Conservation (phyloP, 2,888 invertebrate species). For the Agonopterix arenella region DNA sequence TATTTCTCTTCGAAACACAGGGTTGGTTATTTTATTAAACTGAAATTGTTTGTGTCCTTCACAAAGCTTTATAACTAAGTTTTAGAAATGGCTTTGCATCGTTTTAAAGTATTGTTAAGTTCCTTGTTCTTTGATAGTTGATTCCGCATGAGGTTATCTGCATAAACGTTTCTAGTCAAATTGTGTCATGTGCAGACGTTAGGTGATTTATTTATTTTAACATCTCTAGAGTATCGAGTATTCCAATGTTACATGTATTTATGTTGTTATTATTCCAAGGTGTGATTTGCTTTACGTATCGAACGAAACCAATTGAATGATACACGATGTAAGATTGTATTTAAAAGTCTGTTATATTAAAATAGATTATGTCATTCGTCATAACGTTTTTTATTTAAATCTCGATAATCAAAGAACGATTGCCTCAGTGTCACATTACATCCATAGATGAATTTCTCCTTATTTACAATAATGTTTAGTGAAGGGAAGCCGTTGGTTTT, state of each 20-base stretch:
- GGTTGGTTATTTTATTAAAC: conserved; percentile 23
- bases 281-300: conserved; percentile 52
- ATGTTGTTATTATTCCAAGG: conserved; percentile 50
- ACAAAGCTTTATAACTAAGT: conserved; percentile 3
- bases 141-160: conserved; percentile 44
- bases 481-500: no score
- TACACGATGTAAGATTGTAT: conserved; percentile 61
- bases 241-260: conserved; percentile 67
- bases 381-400: conserved; percentile 28
- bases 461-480: neutral
- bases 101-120: conserved; percentile 24
- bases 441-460: neutral
- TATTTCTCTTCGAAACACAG: conserved; percentile 18
- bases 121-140: conserved; percentile 37
- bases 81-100: conserved; percentile 2
- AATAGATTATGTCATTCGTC: conserved; percentile 52
- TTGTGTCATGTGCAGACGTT: conserved; percentile 14
- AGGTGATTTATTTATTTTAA: conserved; percentile 48
- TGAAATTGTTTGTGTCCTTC: conserved; percentile 4
- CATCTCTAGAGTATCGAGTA: conserved; percentile 46
- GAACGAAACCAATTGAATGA: conserved; percentile 56
- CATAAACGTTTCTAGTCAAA: conserved; percentile 47
- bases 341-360: conserved; percentile 71
- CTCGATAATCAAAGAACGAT: no score
- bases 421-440: neutral